These are phyloP conservation scores for Coleophora deauratella DNA, from an alignment of 2,888 invertebrate species.

Conservation along the genomic window DNA sequence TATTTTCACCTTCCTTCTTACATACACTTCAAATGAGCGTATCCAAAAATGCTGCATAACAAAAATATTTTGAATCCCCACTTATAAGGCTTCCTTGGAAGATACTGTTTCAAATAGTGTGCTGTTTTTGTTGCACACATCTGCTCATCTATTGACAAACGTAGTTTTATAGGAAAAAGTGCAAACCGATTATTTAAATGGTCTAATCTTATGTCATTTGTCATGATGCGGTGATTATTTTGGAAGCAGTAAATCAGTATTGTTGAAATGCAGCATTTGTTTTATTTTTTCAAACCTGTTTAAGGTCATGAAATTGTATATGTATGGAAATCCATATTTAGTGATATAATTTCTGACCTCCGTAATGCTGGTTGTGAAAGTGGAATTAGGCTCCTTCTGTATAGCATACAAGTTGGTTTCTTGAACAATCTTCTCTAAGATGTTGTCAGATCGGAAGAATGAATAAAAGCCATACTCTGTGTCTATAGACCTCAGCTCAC, in stretches of 20 bases:
- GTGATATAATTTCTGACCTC: not conserved
- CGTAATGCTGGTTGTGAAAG: not conserved
- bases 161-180: constrained; percentile 11
- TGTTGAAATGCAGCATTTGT: not conserved
- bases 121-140: constrained; percentile 15
- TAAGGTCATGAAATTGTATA: not conserved
- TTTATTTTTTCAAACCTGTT: not conserved
- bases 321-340: not conserved
- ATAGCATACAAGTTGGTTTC: not conserved
- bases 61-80: constrained; percentile 22
- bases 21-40: constrained; percentile 26
- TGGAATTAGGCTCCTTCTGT: not conserved
- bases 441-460: too few relatives aligned
- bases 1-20: constrained; percentile 31
- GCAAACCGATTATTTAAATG: not conserved
- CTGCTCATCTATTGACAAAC: constrained; percentile 20
- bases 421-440: not conserved
- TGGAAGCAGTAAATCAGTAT: not conserved
- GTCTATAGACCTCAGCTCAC: too few relatives aligned
- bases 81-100: constrained; percentile 21
- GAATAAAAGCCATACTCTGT: too few relatives aligned
- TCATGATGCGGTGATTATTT: not conserved
- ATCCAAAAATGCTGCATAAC: constrained; percentile 7
- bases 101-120: constrained; percentile 19
- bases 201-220: not conserved